Evolutionary conservation across 2,888 invertebrate species (phyloP).

Genomic region (Chymomyza procnemis): DNA sequence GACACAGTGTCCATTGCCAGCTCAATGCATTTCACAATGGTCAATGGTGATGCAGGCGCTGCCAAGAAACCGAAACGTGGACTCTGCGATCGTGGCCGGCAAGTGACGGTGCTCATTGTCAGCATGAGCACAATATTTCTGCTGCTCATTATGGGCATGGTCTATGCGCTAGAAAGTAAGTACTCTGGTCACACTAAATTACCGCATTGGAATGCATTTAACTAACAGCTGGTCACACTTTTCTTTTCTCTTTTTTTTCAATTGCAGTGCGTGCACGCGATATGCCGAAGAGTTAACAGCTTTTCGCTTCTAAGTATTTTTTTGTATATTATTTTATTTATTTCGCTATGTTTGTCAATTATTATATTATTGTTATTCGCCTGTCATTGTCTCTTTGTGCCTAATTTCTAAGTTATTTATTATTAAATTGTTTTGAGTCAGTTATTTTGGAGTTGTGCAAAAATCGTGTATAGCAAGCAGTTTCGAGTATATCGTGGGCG

Average conservation of each 20-base stretch:
- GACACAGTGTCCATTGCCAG: conserved; percentile 89
- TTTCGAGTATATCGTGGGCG: neutral
- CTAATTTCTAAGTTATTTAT: conserved; percentile 68
- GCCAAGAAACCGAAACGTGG: conserved; percentile 82
- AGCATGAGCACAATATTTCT: conserved; percentile 90
- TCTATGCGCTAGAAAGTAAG: conserved; percentile 92
- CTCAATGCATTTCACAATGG: conserved; percentile 92
- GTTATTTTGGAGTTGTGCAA: conserved; percentile 9
- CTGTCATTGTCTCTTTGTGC: conserved; percentile 49
- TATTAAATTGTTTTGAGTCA: conserved; percentile 38
- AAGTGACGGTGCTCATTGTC: conserved; percentile 89
- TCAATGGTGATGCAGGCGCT: conserved; percentile 84
- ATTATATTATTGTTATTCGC: conserved; percentile 57
- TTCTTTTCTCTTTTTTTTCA: conserved; percentile 32
- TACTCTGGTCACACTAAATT: conserved; percentile 53
- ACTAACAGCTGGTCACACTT: neutral
- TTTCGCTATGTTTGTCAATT: conserved; percentile 38
- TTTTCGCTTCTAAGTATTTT: conserved; percentile 27
- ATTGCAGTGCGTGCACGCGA: conserved; percentile 81
- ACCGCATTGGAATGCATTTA: neutral
- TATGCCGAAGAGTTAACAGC: conserved; percentile 77
- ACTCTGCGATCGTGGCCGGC: conserved; percentile 87
- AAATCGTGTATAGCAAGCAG: neutral
- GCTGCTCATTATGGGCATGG: conserved; percentile 88
- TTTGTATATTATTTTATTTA: conserved; percentile 25